These are phyloP conservation scores for Platichthys flesus DNA, from an alignment of 2,113 vertebrate species.

Conservation along the genomic window DNA sequence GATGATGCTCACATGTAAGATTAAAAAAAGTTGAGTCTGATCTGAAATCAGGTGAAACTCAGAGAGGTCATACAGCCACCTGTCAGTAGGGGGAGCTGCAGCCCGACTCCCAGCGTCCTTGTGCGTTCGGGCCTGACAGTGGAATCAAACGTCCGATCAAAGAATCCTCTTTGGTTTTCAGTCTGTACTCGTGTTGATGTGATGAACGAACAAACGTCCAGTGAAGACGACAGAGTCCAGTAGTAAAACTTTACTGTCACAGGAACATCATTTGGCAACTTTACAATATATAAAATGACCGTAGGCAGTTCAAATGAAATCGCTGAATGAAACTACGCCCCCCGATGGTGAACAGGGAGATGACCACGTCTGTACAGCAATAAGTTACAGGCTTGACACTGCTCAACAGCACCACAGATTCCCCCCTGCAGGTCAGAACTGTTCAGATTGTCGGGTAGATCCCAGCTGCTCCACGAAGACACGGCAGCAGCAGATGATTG, in stretches of 20 bases:
- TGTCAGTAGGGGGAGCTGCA: too few species aligned
- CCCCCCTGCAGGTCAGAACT: slow-evolving; percentile 40
- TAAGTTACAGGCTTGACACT: slow-evolving; percentile 16
- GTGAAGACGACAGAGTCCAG: slow-evolving; percentile 19
- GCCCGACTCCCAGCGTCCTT: too few species aligned
- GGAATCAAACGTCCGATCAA: neutral
- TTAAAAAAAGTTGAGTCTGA: too few species aligned
- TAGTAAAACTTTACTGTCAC: slow-evolving; percentile 24
- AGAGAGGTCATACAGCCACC: too few species aligned
- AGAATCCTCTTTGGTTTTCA: slow-evolving; percentile 58
- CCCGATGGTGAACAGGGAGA: neutral
- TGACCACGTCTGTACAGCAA: neutral
- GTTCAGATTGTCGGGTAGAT: slow-evolving; percentile 33
- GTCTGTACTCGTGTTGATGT: slow-evolving; percentile 19
- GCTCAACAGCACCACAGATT: slow-evolving; percentile 38
- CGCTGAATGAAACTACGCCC: slow-evolving; percentile 19
- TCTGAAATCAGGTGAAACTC: too few species aligned
- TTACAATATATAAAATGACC: slow-evolving; percentile 29
- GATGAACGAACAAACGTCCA: neutral
- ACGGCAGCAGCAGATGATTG: slow-evolving; percentile 37
- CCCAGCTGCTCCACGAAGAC: too few species aligned
- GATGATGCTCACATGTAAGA: too few species aligned
- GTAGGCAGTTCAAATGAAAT: neutral
- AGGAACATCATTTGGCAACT: slow-evolving; percentile 40
- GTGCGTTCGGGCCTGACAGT: neutral